phyloP scores from a whole-genome alignment of 2,888 invertebrate genomes.

The Parnassius orleans region DNA sequence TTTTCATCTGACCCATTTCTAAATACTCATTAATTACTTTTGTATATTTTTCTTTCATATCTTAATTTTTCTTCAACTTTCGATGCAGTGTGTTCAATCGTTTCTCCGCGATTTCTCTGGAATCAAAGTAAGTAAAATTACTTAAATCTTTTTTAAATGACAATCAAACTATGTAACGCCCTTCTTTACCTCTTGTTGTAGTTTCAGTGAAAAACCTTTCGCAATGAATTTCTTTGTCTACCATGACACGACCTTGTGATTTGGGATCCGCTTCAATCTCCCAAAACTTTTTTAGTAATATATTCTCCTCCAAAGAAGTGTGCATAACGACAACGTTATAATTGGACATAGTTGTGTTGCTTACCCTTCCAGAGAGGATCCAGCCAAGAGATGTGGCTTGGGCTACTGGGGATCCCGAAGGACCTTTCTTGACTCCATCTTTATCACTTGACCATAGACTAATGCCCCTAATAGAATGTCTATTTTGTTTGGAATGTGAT shows the following conservation, averaged over 20 bases:
- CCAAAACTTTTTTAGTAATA: too few relatives aligned
- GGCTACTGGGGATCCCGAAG: too few relatives aligned
- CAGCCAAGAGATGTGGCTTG: too few relatives aligned
- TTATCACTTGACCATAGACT: too few relatives aligned
- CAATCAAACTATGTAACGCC: too few relatives aligned
- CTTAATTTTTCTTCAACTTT: too few relatives aligned
- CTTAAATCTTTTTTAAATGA: background rate
- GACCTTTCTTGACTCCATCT: too few relatives aligned
- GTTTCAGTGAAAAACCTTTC: background rate
- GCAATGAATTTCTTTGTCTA: background rate
- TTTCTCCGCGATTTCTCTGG: background rate
- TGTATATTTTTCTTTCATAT: background rate
- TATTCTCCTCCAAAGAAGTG: background rate
- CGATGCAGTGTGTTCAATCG: background rate
- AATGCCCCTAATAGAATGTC: too few relatives aligned
- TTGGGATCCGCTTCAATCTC: background rate
- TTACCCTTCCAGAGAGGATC: too few relatives aligned
- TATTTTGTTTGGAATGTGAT: too few relatives aligned
- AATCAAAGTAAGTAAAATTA: background rate
- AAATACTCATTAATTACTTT: background rate
- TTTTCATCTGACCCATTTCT: background rate
- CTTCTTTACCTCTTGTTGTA: background rate
- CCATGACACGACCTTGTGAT: background rate
- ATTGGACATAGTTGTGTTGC: too few relatives aligned
- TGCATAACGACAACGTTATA: background rate